Conservation (phyloP, 1,140 invertebrate genomes). For the Plutomurus gul region DNA sequence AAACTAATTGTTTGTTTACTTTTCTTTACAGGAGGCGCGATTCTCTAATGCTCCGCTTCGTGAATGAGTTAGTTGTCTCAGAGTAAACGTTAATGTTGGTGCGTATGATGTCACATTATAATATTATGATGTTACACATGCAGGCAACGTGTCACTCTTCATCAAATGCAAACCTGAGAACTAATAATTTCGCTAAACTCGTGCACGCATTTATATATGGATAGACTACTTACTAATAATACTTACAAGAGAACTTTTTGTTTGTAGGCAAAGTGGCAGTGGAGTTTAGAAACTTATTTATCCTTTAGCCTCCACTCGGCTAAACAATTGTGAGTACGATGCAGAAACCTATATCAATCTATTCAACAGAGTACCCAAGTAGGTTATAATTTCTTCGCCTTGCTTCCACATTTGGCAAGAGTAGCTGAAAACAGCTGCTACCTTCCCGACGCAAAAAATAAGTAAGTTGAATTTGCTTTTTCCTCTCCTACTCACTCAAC, state of each 20-base stretch:
- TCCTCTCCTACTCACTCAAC: not conserved
- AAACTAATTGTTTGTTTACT: slow-evolving; percentile 28
- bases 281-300: no score
- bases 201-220: no score
- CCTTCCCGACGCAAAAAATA: not conserved
- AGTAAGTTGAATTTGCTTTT: not conserved
- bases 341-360: no score
- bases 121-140: not conserved
- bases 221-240: not conserved
- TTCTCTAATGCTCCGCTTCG: not conserved
- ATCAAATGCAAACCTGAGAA: slow-evolving; percentile 7
- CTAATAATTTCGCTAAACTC: not conserved
- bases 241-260: no score
- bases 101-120: not conserved
- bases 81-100: not conserved
- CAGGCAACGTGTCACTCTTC: not conserved
- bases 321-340: no score
- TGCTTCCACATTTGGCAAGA: slow-evolving; percentile 4
- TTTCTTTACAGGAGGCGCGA: slow-evolving; percentile 13
- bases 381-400: slow-evolving; percentile 1
- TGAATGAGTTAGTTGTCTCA: not conserved
- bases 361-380: no score
- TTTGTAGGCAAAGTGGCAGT: no score
- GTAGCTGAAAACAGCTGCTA: slow-evolving; percentile 9
- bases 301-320: no score